Evolutionary conservation across 2,888 invertebrate species (phyloP), one percentile per base, ranked within the genome.

Genomic region (Epistrophe grossulariae): DNA sequence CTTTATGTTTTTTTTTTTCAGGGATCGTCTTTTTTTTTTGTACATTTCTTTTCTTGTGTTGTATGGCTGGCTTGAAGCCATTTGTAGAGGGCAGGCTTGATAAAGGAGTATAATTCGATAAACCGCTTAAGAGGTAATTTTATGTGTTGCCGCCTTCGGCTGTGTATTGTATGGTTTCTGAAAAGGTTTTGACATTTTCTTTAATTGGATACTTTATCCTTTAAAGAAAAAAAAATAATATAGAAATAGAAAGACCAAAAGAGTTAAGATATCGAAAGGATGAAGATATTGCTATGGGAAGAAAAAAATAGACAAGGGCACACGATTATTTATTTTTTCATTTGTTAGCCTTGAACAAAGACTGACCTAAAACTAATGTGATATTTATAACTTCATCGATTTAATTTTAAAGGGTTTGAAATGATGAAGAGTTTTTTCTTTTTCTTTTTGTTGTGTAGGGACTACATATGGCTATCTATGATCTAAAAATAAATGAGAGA

Each of bases 71-170:
- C 66, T 85, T 82, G 62, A 81, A 85, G 68, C 78, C 82, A 70
- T 73, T 82, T 70, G 43, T 48, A 62, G 59, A 82, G 73, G 78
- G 70, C 52, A 55, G 70, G 70, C 52, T 48, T 55, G 55, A 40
- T 38, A 70, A 70, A 55, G 55, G 68, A 70, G 70, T 70, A 24
- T 84, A 81, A 78, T 73, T 85, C 85, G 73, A 78, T 85, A 85
- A 82, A 85, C 85, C 82, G 82, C 82, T 81, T 82, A 74, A 82
- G 78, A 72, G 70, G 82, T 73, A 78, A 78, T 82, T 85, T 82
- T 57, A 78, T 74, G 73, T 79, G 68, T 60, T 73, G 64, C 62
- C 59, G 73, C 77, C 72, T 66, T 50, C 24, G 68, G 31, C 52
- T n/a, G 50, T 50, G 59, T 50, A 79, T 82, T 85, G 82, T 82